Evolutionary conservation across 64 coral and sea anemone genomes (phyloP).

Genomic region (Porites australiensis): DNA sequence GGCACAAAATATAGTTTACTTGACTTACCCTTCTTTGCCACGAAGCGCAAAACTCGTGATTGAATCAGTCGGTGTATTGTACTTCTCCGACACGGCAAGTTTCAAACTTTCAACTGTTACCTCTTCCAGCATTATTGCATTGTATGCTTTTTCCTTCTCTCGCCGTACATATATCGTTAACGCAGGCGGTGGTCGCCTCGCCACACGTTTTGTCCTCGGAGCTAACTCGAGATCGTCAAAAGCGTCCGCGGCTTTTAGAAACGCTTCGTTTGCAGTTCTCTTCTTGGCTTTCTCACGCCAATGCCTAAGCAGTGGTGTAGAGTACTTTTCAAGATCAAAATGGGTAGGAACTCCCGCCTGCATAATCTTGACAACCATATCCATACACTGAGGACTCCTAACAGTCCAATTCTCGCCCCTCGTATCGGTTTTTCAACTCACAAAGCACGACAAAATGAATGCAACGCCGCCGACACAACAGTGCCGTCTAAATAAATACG

Average conservation of each 20-base stretch:
- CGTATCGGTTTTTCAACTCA: slow-evolving; percentile 22
- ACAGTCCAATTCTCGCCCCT: slow-evolving; percentile 36
- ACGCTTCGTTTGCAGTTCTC: slow-evolving; percentile 81
- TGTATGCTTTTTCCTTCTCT: slow-evolving; percentile 91
- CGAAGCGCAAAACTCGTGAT: slow-evolving; percentile 72
- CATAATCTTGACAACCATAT: slow-evolving; percentile 86
- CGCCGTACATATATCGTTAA: slow-evolving; percentile 87
- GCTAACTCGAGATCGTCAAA: slow-evolving; percentile 77
- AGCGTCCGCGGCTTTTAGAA: slow-evolving; percentile 71
- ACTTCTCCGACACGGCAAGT: slow-evolving; percentile 82
- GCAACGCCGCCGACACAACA: background rate
- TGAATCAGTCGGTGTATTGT: slow-evolving; percentile 62
- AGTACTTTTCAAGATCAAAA: slow-evolving; percentile 89
- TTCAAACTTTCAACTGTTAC: slow-evolving; percentile 75
- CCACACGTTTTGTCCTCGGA: slow-evolving; percentile 81
- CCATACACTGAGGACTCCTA: slow-evolving; percentile 57
- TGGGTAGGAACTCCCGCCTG: slow-evolving; percentile 63
- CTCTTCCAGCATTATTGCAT: slow-evolving; percentile 91
- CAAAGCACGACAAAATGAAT: slow-evolving; percentile 1
- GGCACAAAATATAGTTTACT: background rate
- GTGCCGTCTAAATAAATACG: background rate
- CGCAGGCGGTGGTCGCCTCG: slow-evolving; percentile 83
- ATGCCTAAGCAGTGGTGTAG: slow-evolving; percentile 81
- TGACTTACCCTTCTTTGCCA: slow-evolving; percentile 83
- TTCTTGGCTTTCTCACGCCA: slow-evolving; percentile 80